Percentiles rank a stretch among this genome's conserved stretches.
Conservation (phyloP, 2,888 invertebrate species). For the Acanthoscelides obtectus region DNA sequence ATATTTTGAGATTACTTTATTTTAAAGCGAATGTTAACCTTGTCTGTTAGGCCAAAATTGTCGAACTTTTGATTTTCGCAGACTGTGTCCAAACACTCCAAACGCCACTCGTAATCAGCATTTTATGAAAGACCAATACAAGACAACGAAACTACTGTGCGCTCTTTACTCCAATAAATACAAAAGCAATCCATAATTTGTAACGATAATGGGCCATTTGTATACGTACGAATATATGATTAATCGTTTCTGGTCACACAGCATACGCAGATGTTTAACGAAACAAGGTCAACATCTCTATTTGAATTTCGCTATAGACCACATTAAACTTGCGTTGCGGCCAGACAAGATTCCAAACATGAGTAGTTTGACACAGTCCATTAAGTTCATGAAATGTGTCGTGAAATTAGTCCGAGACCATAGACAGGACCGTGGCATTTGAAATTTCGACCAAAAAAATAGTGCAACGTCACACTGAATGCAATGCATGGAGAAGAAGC, state of each 20-base stretch:
- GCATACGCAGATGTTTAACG: background rate
- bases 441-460: no score
- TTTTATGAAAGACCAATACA: no score
- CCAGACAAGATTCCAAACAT: background rate
- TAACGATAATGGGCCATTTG: background rate
- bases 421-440: no score
- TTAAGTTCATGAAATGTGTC: background rate
- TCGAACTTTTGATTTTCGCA: no score
- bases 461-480: no score
- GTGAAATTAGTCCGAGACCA: no score
- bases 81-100: no score
- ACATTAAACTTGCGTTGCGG: background rate
- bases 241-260: background rate
- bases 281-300: background rate
- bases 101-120: no score
- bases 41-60: no score
- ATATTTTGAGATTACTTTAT: no score
- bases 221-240: background rate
- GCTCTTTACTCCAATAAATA: background rate
- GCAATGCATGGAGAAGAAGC: no score
- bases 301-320: background rate
- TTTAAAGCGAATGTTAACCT: no score
- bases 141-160: background rate
- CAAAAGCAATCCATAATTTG: background rate
- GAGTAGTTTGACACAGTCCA: background rate